phyloP scores from a whole-genome alignment of 35 echinoderm and acorn worm genomes.

The Apostichopus japonicus region DNA sequence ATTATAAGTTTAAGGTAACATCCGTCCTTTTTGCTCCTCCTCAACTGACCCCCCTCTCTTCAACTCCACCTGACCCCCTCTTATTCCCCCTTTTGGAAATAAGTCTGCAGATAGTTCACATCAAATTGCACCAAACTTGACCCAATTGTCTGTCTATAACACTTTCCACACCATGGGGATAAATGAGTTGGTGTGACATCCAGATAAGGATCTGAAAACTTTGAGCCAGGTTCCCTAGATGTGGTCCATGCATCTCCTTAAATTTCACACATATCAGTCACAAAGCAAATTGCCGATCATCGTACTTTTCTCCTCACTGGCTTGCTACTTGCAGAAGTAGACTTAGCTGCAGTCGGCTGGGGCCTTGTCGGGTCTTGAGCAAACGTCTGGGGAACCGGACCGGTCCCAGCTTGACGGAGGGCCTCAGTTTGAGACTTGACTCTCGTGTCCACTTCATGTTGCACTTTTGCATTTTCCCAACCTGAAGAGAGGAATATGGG shows the following conservation, averaged over 20 bases:
- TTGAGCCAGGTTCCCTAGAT: neutral
- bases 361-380: constrained; percentile 75
- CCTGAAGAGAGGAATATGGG: neutral
- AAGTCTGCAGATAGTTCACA: neutral
- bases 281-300: constrained; percentile 25
- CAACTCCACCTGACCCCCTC: too few relatives aligned
- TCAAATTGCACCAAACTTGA: neutral
- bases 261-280: neutral
- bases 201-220: neutral
- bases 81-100: neutral
- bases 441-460: constrained; percentile 68
- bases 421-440: constrained; percentile 63
- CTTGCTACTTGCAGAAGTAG: constrained; percentile 30
- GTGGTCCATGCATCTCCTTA: neutral
- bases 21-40: too few relatives aligned
- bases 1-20: too few relatives aligned
- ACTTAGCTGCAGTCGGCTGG: constrained; percentile 54
- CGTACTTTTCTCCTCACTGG: constrained; percentile 75
- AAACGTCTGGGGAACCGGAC: constrained; percentile 94
- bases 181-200: neutral
- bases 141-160: neutral
- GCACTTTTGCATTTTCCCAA: constrained; percentile 78
- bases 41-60: too few relatives aligned
- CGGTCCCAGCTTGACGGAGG: constrained; percentile 83
- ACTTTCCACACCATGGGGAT: neutral